Conservation (phyloP, 2,797 vertebrate genomes). For the Protonibea diacanthus region DNA sequence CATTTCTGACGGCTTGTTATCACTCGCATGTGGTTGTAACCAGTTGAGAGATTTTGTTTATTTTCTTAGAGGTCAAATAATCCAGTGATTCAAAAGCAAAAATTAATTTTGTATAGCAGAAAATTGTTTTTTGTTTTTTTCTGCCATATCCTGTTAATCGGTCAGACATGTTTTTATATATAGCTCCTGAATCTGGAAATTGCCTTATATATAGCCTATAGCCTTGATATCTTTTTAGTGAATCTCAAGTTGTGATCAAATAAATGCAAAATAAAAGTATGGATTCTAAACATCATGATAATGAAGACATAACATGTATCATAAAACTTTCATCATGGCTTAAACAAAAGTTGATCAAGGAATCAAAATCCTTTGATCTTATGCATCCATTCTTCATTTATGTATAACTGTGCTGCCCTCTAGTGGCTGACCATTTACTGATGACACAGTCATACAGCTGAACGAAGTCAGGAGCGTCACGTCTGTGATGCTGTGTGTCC, state of each 20-base stretch:
- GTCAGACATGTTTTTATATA: neutral
- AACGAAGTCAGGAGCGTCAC: neutral
- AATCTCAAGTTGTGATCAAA: neutral
- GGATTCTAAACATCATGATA: neutral
- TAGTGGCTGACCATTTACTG: neutral
- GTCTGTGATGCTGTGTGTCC: neutral
- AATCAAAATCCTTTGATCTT: neutral
- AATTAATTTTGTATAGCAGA: neutral
- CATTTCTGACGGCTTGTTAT: too few relatives aligned
- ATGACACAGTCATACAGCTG: neutral
- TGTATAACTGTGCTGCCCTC: slow-evolving; percentile 1
- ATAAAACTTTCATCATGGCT: neutral
- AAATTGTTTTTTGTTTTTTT: neutral
- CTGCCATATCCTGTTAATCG: neutral
- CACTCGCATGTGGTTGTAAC: too few relatives aligned
- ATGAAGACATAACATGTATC: neutral
- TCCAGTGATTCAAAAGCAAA: neutral
- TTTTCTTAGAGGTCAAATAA: neutral
- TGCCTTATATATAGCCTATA: too few relatives aligned
- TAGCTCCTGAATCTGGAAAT: neutral
- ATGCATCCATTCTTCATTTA: neutral
- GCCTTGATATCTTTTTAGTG: neutral
- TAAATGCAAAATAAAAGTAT: neutral
- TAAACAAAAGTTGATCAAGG: neutral
- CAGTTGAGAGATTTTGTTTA: neutral